Evolutionary conservation across 2,113 vertebrate species (phyloP), one percentile per base, ranked within the genome.

Genomic region (Aspiorhynchus laticeps): DNA sequence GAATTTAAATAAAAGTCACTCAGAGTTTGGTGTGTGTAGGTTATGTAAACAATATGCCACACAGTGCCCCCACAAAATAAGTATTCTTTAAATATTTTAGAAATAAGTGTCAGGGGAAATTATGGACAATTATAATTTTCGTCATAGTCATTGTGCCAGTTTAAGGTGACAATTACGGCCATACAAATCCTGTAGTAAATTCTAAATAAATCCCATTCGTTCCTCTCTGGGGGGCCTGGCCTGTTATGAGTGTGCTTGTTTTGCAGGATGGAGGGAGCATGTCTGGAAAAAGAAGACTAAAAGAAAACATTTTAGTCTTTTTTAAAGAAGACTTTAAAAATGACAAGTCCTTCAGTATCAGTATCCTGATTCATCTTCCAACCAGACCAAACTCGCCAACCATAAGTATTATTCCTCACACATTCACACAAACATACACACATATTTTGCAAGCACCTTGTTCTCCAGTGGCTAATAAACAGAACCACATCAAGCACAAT

Each of bases 381-480:
- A 46, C 24, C 15, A 24, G 43, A 36, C 80, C 10, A 8, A 63
- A 81, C 79, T 38, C 56, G 41, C 56, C 38, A 67, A 77, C 59
- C 46, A 46, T 33, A 56, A 15, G 2, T 15, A 11, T 71, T 31
- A 82, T 81, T 38, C 24, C 43, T 38, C 53, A 65, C 78, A 7
- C 69, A 76, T 46, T 33, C 87, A 77, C 78, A 76, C 85, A 65
- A 56, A 31, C 3, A 71, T 46, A 31, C 53, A 80, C 43, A 61
- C 85, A 67, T 15, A 17, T 43, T 73, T 61, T 41, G 14, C 24
- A 83, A 33, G 26, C 38, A 48, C 46, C 79, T 81, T 86, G 43
- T 46, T 85, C 36, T 78, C 81, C 80, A 87, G 89, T 86, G 80
- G 59, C 69, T 88, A 86, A 87, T 79, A 89, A 43, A 78, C 83